phyloP scores from a whole-genome alignment of 2,113 vertebrate species.

The Phycodurus eques region DNA sequence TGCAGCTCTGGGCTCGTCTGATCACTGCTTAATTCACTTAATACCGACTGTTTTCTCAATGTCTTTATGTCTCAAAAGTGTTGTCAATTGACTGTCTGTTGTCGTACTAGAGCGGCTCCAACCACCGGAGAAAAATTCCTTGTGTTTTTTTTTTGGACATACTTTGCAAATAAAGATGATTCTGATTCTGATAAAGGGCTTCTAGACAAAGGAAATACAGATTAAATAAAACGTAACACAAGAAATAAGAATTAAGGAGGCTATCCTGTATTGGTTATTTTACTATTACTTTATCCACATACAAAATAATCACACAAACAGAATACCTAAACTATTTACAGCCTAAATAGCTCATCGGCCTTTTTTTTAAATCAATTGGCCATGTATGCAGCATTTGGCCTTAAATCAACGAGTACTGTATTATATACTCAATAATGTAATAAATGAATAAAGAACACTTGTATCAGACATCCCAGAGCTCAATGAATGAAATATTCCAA shows the following conservation, averaged over 20 bases:
- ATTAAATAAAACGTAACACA: not conserved
- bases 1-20: too few relatives aligned
- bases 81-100: too few relatives aligned
- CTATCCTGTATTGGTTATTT: not conserved
- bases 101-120: too few relatives aligned
- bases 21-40: too few relatives aligned
- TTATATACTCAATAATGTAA: not conserved
- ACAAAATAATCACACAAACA: not conserved
- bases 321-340: not conserved
- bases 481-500: not conserved
- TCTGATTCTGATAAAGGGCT: too few relatives aligned
- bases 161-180: too few relatives aligned
- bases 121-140: too few relatives aligned
- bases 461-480: not conserved
- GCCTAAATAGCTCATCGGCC: not conserved
- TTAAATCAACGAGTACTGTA: not conserved
- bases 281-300: not conserved
- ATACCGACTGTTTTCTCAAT: too few relatives aligned
- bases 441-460: not conserved
- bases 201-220: not conserved
- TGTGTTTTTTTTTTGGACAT: too few relatives aligned
- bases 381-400: conserved; percentile 17
- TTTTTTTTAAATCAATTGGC: not conserved
- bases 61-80: too few relatives aligned
- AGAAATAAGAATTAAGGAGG: not conserved